Percentiles rank a stretch among this genome's conserved stretches.
phyloP scores from a whole-genome alignment of 1,140 invertebrate species.

The Phocides pigmalion region DNA sequence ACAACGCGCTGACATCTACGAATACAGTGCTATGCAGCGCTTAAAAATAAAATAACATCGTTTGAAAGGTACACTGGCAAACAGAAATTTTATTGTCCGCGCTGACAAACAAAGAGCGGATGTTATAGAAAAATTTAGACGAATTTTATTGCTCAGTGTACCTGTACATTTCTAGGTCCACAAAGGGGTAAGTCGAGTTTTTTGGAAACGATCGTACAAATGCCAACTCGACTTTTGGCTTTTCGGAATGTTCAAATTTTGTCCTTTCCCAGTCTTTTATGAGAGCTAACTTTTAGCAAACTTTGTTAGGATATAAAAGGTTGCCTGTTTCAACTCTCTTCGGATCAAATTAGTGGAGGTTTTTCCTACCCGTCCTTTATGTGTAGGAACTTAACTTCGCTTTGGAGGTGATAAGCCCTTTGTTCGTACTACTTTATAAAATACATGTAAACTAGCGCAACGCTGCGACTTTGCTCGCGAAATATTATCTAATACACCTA shows the following conservation, averaged over 20 bases:
- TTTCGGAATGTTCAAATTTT: constrained; percentile 5
- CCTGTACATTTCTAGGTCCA: neutral
- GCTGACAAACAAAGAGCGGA: constrained; percentile 11
- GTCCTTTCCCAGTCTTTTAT: constrained; percentile 5
- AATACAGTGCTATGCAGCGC: too few species aligned
- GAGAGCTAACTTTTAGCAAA: constrained; percentile 13
- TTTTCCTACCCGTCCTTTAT: neutral
- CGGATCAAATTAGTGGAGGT: constrained; percentile 6
- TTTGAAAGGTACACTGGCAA: neutral
- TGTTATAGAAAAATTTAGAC: constrained; percentile 2
- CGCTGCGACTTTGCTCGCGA: too few species aligned
- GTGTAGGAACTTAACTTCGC: too few species aligned
- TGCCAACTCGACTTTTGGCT: constrained; percentile 6
- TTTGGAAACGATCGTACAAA: constrained; percentile 20
- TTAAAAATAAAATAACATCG: constrained; percentile 2
- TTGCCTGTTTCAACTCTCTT: constrained; percentile 6
- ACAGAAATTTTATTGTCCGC: constrained; percentile 12
- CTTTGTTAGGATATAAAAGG: constrained; percentile 20
- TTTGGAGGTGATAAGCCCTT: too few species aligned
- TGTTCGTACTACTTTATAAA: too few species aligned
- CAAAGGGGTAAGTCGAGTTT: constrained; percentile 4
- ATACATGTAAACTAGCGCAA: too few species aligned
- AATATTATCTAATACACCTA: too few species aligned
- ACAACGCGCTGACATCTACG: too few species aligned
- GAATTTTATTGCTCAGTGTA: constrained; percentile 21